These are phyloP conservation scores for Pyrocephalus nanus DNA, from an alignment of 2,797 vertebrate genomes.

Conservation along the genomic window DNA sequence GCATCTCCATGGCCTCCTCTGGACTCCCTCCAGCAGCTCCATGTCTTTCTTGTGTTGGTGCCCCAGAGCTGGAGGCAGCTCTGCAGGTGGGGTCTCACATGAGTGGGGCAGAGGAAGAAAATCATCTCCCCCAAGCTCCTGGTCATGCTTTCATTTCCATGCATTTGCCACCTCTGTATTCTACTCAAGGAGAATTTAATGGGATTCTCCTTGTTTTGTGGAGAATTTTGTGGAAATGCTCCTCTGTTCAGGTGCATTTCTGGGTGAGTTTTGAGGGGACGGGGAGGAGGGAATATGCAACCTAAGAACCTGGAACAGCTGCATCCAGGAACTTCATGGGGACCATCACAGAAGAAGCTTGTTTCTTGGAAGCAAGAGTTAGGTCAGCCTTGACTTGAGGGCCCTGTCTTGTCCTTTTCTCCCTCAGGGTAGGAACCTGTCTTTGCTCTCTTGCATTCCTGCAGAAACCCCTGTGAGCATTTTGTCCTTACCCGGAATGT, in stretches of 20 bases:
- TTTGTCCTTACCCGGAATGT: constrained; percentile 28
- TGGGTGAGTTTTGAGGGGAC: neutral
- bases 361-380: neutral
- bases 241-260: neutral
- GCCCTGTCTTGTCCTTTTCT: neutral
- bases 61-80: neutral
- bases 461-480: neutral
- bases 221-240: neutral
- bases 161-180: neutral
- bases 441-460: neutral
- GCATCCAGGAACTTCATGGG: neutral
- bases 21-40: accelerated
- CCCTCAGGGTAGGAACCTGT: neutral
- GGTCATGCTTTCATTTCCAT: neutral
- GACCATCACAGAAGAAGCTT: neutral
- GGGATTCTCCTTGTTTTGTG: neutral
- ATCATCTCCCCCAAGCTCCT: neutral
- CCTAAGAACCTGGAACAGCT: neutral
- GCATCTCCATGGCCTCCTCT: accelerated
- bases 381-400: neutral
- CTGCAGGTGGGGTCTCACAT: neutral
- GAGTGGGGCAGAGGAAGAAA: neutral
- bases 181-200: neutral
- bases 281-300: neutral
- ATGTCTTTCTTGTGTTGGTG: neutral